phyloP scores from a whole-genome alignment of 1,140 invertebrate species.

The Orius insidiosus region DNA sequence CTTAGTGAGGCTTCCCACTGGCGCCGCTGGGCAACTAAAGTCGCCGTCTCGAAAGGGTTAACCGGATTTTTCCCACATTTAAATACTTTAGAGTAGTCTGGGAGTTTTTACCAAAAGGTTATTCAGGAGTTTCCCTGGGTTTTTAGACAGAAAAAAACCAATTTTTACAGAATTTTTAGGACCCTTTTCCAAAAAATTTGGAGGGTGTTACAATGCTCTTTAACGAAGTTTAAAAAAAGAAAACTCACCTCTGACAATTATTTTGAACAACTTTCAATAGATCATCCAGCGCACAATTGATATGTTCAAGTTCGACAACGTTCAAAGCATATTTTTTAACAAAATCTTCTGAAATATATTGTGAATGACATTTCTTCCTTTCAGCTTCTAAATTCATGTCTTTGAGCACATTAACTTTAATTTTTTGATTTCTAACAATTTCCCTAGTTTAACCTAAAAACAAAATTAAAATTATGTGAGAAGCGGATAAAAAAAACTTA shows the following conservation, averaged over 20 bases:
- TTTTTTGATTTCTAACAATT: slow-evolving; percentile 68
- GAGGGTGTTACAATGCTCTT: too few relatives aligned
- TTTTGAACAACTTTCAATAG: slow-evolving; percentile 55
- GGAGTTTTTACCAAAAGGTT: too few relatives aligned
- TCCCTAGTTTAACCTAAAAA: slow-evolving; percentile 49
- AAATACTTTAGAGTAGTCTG: too few relatives aligned
- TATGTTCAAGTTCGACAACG: slow-evolving; percentile 77
- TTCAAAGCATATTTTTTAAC: slow-evolving; percentile 75
- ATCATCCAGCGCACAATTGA: slow-evolving; percentile 76
- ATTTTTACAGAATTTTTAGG: too few relatives aligned
- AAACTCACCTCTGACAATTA: slow-evolving; percentile 53
- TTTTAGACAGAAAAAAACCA: too few relatives aligned
- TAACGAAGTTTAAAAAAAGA: too few relatives aligned
- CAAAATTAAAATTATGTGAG: slow-evolving; percentile 19
- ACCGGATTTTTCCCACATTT: too few relatives aligned
- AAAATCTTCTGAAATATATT: slow-evolving; percentile 64
- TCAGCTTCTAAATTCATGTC: slow-evolving; percentile 86
- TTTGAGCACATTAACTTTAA: slow-evolving; percentile 60
- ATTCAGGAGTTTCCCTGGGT: too few relatives aligned
- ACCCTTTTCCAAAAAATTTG: too few relatives aligned
- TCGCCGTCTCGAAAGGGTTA: too few relatives aligned
- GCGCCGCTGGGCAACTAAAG: too few relatives aligned
- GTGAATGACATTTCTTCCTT: slow-evolving; percentile 60
- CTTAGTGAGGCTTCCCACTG: too few relatives aligned
- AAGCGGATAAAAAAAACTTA: slow-evolving; percentile 27